A percentile compares a stretch with the other conserved stretches of the same genome.
phyloP scores from a whole-genome alignment of 2,888 invertebrate species.

The Amphipyra tragopoginis region DNA sequence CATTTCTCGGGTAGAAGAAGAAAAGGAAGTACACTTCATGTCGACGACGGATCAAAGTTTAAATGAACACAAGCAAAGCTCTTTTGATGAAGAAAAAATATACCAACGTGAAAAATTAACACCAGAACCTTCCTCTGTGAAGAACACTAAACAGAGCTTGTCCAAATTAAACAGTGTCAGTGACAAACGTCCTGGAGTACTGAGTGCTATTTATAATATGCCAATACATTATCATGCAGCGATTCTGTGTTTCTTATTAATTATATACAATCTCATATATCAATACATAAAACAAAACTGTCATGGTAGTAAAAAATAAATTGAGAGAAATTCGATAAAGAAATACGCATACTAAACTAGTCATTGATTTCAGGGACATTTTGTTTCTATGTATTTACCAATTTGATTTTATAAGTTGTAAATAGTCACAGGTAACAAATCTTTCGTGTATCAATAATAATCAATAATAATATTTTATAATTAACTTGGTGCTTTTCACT shows the following conservation, averaged over 20 bases:
- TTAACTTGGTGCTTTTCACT: conserved; percentile 84
- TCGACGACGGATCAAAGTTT: conserved; percentile 16
- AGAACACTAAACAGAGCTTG: conserved; percentile 57
- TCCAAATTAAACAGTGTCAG: conserved; percentile 77
- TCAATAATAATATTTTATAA: conserved; percentile 72
- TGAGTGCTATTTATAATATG: conserved; percentile 83
- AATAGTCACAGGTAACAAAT: conserved; percentile 77
- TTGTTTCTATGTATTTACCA: conserved; percentile 58
- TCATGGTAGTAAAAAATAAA: conserved; percentile 72
- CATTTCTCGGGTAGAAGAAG: conserved; percentile 25
- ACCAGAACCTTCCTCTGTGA: conserved; percentile 45
- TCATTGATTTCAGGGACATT: conserved; percentile 72
- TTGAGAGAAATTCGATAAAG: conserved; percentile 61
- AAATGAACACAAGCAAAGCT: conserved; percentile 17
- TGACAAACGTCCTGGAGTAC: conserved; percentile 73
- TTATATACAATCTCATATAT: conserved; percentile 88
- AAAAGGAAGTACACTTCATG: conserved; percentile 39
- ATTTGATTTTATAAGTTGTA: conserved; percentile 74
- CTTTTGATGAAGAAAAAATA: conserved; percentile 45
- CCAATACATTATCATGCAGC: conserved; percentile 88
- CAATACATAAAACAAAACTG: conserved; percentile 87
- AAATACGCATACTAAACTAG: conserved; percentile 75
- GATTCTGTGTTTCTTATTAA: conserved; percentile 86
- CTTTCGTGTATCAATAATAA: conserved; percentile 57
- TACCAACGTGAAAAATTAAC: conserved; percentile 44